phyloP scores from a whole-genome alignment of 2,797 vertebrate genomes.

The Peromyscus attwateri region DNA sequence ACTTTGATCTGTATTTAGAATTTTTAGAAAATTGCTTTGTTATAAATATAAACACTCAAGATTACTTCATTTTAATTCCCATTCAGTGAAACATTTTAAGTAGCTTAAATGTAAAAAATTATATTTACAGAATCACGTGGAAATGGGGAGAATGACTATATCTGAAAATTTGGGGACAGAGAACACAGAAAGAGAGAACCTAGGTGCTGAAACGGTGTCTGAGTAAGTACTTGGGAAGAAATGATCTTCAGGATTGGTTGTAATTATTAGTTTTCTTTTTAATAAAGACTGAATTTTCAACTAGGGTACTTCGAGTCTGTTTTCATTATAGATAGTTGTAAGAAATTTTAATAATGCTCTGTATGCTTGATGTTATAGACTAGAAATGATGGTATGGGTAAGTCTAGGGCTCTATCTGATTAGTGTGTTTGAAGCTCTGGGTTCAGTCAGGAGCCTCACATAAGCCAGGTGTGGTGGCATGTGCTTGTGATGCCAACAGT shows the following conservation, averaged over 20 bases:
- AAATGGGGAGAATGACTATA: slow-evolving; percentile 66
- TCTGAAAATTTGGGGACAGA: slow-evolving; percentile 64
- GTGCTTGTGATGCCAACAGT: not conserved
- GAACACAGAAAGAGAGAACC: slow-evolving; percentile 65
- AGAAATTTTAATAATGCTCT: slow-evolving; percentile 16
- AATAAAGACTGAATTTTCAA: slow-evolving; percentile 34
- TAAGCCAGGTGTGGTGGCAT: not conserved
- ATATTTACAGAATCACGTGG: slow-evolving; percentile 82
- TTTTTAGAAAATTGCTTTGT: slow-evolving; percentile 4
- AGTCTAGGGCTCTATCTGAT: not conserved
- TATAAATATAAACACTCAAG: slow-evolving; percentile 40
- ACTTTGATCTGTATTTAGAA: slow-evolving; percentile 17
- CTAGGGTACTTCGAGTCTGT: not conserved
- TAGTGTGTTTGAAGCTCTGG: not conserved
- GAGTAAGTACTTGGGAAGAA: slow-evolving; percentile 83
- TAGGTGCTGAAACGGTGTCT: slow-evolving; percentile 61
- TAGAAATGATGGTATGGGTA: not conserved
- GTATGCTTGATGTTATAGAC: not conserved
- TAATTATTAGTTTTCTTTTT: slow-evolving; percentile 23
- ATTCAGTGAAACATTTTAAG: slow-evolving; percentile 5
- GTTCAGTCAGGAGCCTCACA: not conserved
- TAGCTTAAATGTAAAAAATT: slow-evolving; percentile 72
- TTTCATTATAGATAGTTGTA: slow-evolving; percentile 8
- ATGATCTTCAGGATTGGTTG: not conserved
- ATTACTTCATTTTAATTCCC: slow-evolving; percentile 59